Evolutionary conservation across 2,797 vertebrate species (phyloP).

Genomic region (Apogon talboti): DNA sequence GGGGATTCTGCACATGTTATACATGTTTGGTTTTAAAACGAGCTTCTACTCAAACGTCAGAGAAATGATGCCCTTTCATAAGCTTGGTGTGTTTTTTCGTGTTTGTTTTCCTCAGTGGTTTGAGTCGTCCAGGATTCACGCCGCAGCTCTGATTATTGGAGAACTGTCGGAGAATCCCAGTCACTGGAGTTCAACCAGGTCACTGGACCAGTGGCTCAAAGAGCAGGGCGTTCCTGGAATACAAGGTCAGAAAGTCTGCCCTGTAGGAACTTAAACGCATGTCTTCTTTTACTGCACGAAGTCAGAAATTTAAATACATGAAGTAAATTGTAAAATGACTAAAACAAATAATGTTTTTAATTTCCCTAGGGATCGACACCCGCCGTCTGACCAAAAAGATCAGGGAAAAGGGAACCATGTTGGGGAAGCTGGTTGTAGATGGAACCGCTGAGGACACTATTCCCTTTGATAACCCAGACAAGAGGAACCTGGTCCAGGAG

Average conservation of each 20-base stretch:
- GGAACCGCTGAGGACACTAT: constrained; percentile 77
- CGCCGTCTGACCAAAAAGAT: constrained; percentile 93
- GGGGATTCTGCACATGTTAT: no score
- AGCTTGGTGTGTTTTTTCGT: neutral
- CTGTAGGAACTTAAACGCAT: no score
- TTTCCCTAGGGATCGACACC: constrained; percentile 89
- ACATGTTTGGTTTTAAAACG: no score
- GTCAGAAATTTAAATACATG: no score
- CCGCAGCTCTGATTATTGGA: constrained; percentile 91
- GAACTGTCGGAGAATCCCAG: constrained; percentile 90
- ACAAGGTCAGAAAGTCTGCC: constrained; percentile 82
- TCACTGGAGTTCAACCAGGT: constrained; percentile 91
- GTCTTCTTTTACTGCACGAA: no score
- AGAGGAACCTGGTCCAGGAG: constrained; percentile 90
- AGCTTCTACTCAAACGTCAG: no score
- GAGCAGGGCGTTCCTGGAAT: constrained; percentile 91
- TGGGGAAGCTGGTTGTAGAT: constrained; percentile 91
- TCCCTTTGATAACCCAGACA: constrained; percentile 88
- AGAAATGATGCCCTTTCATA: neutral
- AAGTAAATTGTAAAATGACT: no score
- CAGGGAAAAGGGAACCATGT: constrained; percentile 92
- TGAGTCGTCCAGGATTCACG: constrained; percentile 91
- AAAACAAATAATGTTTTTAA: neutral
- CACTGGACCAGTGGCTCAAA: constrained; percentile 92
- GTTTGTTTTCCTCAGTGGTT: constrained; percentile 88